These are phyloP conservation scores for Colius striatus DNA, from an alignment of 2,113 vertebrate species.

Conservation along the genomic window DNA sequence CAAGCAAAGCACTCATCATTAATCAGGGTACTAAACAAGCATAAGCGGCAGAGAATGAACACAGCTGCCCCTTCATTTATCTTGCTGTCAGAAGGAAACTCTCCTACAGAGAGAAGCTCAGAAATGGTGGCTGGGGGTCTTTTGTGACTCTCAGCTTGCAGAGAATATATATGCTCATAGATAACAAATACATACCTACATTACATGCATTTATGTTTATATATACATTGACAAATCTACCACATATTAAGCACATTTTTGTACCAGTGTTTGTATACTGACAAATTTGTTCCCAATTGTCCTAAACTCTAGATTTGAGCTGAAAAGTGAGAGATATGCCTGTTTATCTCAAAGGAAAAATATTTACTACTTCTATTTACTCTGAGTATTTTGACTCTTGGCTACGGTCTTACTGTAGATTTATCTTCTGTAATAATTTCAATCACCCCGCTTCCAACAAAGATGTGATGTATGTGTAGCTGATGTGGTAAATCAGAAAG, in stretches of 20 bases:
- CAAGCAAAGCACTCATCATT: constrained; percentile 55
- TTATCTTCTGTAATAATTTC: neutral
- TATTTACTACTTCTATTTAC: neutral
- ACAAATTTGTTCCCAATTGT: neutral
- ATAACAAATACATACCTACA: neutral
- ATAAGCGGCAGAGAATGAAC: constrained; percentile 46
- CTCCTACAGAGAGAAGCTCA: constrained; percentile 41
- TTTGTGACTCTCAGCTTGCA: constrained; percentile 48
- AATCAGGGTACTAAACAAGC: constrained; percentile 58
- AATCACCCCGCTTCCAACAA: neutral
- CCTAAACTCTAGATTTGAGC: neutral
- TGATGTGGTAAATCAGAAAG: neutral
- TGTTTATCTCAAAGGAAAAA: neutral
- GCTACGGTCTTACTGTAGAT: neutral
- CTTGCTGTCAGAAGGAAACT: constrained; percentile 60
- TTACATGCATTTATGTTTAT: neutral
- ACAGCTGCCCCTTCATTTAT: constrained; percentile 67
- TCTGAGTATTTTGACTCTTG: neutral
- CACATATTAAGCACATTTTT: neutral
- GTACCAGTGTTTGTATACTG: neutral
- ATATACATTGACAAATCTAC: neutral
- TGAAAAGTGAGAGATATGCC: neutral
- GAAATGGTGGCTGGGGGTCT: constrained; percentile 3
- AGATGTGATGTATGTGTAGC: neutral
- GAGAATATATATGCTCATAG: neutral